Percentiles rank a stretch among this genome's conserved stretches.
phyloP scores from a whole-genome alignment of 2,113 vertebrate species.

The Catharus fuscescens region DNA sequence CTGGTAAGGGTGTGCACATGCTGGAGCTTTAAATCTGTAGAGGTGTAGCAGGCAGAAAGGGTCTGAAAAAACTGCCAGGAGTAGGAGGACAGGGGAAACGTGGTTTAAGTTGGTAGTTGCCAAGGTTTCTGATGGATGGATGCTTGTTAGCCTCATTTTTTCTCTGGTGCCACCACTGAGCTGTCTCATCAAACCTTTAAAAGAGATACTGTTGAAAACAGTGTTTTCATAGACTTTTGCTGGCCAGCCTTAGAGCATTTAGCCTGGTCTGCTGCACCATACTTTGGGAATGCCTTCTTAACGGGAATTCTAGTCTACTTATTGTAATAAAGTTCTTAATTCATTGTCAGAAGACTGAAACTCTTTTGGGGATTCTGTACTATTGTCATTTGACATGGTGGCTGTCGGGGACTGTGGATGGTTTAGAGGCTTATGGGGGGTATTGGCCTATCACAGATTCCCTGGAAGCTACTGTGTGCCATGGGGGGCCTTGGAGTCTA shows the following conservation, averaged over 20 bases:
- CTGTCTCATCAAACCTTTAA: neutral
- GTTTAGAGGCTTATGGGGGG: conserved; percentile 56
- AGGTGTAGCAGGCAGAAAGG: neutral
- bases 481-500: conserved; percentile 63
- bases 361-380: conserved; percentile 57
- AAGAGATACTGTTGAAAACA: conserved; percentile 11
- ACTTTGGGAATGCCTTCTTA: conserved; percentile 45
- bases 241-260: neutral
- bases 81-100: neutral
- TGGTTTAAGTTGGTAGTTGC: neutral
- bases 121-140: neutral
- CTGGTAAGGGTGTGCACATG: neutral
- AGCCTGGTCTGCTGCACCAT: conserved; percentile 23
- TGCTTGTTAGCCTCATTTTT: neutral
- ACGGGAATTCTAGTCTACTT: conserved; percentile 36
- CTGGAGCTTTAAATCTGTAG: neutral
- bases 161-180: neutral
- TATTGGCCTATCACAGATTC: conserved; percentile 64
- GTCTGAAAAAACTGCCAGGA: neutral
- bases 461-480: conserved; percentile 50
- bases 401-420: conserved; percentile 38
- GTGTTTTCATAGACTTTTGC: neutral
- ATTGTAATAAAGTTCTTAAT: conserved; percentile 55
- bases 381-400: conserved; percentile 68
- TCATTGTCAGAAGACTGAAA: conserved; percentile 57